A percentile compares a stretch with the other conserved stretches of the same genome.
phyloP scores from a whole-genome alignment of 2,113 vertebrate genomes.

The Mastomys coucha region DNA sequence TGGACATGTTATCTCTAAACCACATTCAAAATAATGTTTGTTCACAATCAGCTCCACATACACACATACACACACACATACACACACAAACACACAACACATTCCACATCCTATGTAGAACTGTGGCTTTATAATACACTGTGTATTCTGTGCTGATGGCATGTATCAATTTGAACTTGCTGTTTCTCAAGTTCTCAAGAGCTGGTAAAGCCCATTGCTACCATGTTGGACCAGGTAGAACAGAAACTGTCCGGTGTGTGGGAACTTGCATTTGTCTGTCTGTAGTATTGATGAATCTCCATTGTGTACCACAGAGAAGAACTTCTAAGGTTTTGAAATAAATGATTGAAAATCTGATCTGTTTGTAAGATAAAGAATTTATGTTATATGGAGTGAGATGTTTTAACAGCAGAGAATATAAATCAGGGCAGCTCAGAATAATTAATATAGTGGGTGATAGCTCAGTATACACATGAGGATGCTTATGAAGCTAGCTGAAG shows the following conservation, averaged over 20 bases:
- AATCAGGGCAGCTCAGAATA: slow-evolving; percentile 17
- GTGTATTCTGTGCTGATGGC: background rate
- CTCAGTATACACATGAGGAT: slow-evolving; percentile 68
- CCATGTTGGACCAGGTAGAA: background rate
- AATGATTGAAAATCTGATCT: background rate
- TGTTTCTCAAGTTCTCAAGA: background rate
- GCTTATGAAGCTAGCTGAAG: slow-evolving; percentile 66
- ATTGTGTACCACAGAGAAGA: background rate
- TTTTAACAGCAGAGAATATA: background rate
- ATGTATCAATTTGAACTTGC: background rate
- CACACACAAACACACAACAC: background rate
- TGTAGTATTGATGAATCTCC: background rate
- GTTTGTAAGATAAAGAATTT: background rate
- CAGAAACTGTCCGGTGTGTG: background rate
- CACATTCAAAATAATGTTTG: background rate
- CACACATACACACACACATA: too few species aligned
- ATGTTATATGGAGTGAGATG: background rate
- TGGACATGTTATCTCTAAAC: background rate
- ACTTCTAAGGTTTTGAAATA: background rate
- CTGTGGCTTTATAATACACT: background rate
- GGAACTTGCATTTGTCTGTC: background rate
- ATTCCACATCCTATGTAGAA: background rate
- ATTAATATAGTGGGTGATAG: background rate
- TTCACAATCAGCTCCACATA: background rate
- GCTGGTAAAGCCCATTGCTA: background rate